Evolutionary conservation across 2,113 vertebrate genomes (phyloP).

Genomic region (Siniperca chuatsi): DNA sequence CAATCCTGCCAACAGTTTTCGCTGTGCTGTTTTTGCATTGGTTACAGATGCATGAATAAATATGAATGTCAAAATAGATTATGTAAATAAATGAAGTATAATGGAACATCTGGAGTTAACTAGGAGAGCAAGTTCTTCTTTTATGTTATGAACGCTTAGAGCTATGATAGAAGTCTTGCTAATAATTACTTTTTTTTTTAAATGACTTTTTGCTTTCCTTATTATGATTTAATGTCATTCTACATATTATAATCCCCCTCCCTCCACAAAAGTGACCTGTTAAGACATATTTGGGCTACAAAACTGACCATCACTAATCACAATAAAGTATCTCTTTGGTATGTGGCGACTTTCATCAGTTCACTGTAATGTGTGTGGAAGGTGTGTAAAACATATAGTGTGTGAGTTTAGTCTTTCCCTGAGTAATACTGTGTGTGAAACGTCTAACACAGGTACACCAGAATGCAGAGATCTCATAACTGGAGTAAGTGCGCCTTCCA

Average conservation of each 20-base stretch:
- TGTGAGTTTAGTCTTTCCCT: not conserved
- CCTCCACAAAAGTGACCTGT: not conserved
- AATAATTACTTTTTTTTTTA: not conserved
- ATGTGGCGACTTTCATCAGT: conserved; percentile 4
- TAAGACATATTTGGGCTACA: not conserved
- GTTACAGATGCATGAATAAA: conserved; percentile 12
- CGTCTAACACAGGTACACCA: conserved; percentile 31
- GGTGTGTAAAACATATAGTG: not conserved
- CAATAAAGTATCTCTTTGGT: not conserved
- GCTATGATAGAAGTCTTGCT: not conserved
- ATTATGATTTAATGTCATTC: not conserved
- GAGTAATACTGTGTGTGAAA: not conserved
- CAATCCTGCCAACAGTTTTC: conserved; percentile 19
- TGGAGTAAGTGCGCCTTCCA: not conserved
- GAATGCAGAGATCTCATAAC: conserved; percentile 29
- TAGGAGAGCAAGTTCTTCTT: not conserved
- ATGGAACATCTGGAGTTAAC: conserved; percentile 24
- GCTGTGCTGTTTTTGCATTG: not conserved
- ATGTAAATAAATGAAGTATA: not conserved
- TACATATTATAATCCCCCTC: not conserved
- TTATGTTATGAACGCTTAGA: not conserved
- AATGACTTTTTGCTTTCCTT: not conserved
- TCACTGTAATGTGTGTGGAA: conserved; percentile 25
- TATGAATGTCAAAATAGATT: conserved; percentile 8
- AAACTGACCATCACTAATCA: not conserved